phyloP scores from a whole-genome alignment of 2,113 vertebrate genomes.

The Ifrita kowaldi region DNA sequence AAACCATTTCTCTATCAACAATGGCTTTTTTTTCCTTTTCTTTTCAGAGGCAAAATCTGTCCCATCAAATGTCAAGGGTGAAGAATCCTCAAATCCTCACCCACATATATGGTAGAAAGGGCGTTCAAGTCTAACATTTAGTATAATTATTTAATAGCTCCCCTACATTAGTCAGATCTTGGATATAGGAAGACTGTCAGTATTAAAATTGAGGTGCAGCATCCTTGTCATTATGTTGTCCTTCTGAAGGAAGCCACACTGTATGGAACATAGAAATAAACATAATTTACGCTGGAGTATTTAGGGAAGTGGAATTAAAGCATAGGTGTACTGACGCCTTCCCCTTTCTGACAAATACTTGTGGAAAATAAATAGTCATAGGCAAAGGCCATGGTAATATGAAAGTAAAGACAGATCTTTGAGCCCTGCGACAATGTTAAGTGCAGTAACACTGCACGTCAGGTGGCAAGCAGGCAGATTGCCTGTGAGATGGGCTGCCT shows the following conservation, averaged over 20 bases:
- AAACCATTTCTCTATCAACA: not conserved
- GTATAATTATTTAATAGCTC: not conserved
- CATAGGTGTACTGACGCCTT: accelerated
- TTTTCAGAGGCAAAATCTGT: not conserved
- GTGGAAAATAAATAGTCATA: not conserved
- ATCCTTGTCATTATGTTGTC: not conserved
- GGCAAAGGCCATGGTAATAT: not conserved
- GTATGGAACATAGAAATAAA: slow-evolving; percentile 20
- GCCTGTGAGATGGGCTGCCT: not conserved
- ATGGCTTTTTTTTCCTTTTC: not conserved
- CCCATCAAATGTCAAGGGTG: not conserved
- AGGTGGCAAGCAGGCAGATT: not conserved
- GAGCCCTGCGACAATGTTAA: not conserved
- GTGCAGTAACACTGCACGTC: not conserved
- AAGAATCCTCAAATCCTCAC: not conserved
- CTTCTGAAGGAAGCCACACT: not conserved
- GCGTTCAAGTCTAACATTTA: not conserved
- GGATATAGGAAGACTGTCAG: not conserved
- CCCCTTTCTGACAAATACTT: not conserved
- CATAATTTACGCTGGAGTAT: not conserved
- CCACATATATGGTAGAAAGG: not conserved
- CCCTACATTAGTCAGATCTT: not conserved
- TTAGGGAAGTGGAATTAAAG: slow-evolving; percentile 25
- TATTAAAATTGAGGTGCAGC: not conserved
- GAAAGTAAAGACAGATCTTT: not conserved